A percentile compares a stretch with the other conserved stretches of the same genome.
Conservation (phyloP, 1,140 invertebrate species). For the Drosophila persimilis region DNA sequence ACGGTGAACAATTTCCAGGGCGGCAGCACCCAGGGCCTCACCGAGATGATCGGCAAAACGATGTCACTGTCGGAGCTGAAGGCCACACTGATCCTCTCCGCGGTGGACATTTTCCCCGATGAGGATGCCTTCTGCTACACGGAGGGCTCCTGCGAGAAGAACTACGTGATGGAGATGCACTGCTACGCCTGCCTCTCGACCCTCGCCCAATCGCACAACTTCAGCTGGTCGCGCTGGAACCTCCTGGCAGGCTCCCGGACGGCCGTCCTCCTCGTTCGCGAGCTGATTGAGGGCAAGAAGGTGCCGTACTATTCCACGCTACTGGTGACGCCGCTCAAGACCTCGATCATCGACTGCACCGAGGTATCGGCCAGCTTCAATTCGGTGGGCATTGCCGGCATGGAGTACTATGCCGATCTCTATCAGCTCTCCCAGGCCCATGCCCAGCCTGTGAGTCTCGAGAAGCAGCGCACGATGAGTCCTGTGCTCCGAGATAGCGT, state of each 20-base stretch:
- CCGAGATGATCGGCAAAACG: slow-evolving; percentile 76
- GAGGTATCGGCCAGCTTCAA: slow-evolving; percentile 88
- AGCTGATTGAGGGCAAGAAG: slow-evolving; percentile 86
- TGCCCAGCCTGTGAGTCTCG: slow-evolving; percentile 66
- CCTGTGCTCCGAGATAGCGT: slow-evolving; percentile 78
- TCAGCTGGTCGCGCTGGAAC: slow-evolving; percentile 96
- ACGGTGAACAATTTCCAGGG: slow-evolving; percentile 79
- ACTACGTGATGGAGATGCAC: slow-evolving; percentile 90
- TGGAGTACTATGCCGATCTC: slow-evolving; percentile 88
- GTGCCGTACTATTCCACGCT: slow-evolving; percentile 85
- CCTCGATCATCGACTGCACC: slow-evolving; percentile 87
- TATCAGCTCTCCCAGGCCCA: slow-evolving; percentile 85
- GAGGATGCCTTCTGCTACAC: slow-evolving; percentile 93
- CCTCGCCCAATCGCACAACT: slow-evolving; percentile 89
- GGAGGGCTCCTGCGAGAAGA: slow-evolving; percentile 88
- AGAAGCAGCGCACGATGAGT: slow-evolving; percentile 74
- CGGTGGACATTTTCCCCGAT: slow-evolving; percentile 95
- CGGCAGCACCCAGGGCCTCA: slow-evolving; percentile 70
- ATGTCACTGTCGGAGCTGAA: slow-evolving; percentile 69
- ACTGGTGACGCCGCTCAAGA: slow-evolving; percentile 86
- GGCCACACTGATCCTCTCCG: slow-evolving; percentile 82
- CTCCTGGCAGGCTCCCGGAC: slow-evolving; percentile 86
- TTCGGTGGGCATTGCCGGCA: slow-evolving; percentile 84
- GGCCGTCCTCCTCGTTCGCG: slow-evolving; percentile 89
- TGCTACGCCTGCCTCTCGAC: slow-evolving; percentile 93